Base-by-base conservation (phyloP, 2,113 vertebrate species). In the Uria aalge region DNA sequence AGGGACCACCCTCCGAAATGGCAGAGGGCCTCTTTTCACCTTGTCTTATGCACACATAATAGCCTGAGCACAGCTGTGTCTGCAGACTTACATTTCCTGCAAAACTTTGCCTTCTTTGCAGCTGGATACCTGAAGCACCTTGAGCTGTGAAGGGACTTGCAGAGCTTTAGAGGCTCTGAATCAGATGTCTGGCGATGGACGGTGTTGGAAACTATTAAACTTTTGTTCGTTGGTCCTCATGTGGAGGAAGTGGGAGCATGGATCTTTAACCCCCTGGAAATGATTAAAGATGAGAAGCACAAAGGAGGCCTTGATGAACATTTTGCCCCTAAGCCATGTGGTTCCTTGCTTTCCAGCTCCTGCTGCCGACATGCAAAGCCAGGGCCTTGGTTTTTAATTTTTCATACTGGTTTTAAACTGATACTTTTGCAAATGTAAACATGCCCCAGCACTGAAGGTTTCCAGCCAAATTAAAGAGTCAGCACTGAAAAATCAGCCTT, bases 401-500 rank as follows among this genome's bases (percentile, higher is more conserved):
- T 95, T 97, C 89, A 88, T 93, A 55, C 79, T 95, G 96, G 90
- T 97, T 97, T 97, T 92, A 96, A 95, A 95, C 92, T 95, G 93
- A 96, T 97, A 98, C 83, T 92, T 97, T 96, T 95, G 88, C 96
- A 97, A 96, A 95, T 92, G 93, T 96, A 98, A 97, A 96, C 81
- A 92, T 94, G 67, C 56, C 63, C 85, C 50, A 60, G 74, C 69
- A 83, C 26, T 87, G 67, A 94, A 93, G 59, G 91, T 94, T 96
- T 97, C 88, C 84, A 96, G 89, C 82, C 78, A 96, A 97, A 95
- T 96, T 95, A 96, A 96, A 94, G 96, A 94, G 83, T 88, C 84
- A 59, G 92, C 85, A 88, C 59, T 95, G 68, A 94, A 95, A 96
- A 96, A 89, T 85, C 92, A 88, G 66, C 74, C 74, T 84, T 91